These are phyloP conservation scores for Mystacides longicornis DNA, from an alignment of 2,888 invertebrate species.

Conservation along the genomic window DNA sequence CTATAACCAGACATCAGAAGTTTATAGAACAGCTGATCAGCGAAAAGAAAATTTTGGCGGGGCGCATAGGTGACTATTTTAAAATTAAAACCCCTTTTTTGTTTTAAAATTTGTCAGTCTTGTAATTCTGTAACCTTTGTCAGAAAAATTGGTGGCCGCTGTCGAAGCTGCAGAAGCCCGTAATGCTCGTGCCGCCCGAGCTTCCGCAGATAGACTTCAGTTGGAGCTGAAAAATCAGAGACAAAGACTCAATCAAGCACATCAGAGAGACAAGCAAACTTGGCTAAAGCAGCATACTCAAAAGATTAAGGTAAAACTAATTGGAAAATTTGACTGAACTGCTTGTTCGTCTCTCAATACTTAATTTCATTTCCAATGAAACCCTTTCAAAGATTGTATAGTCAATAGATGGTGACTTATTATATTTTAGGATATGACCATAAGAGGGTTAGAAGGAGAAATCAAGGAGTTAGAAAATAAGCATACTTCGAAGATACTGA, in stretches of 20 bases:
- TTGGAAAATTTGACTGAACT: no score
- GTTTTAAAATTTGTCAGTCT: no score
- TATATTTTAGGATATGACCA: slow-evolving; percentile 60
- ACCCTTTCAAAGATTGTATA: no score
- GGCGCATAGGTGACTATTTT: slow-evolving; percentile 46
- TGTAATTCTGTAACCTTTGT: neutral
- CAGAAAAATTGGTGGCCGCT: slow-evolving; percentile 58
- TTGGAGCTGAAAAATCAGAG: slow-evolving; percentile 67
- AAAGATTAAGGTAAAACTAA: slow-evolving; percentile 68
- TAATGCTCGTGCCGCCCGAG: slow-evolving; percentile 57
- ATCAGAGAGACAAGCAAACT: slow-evolving; percentile 47
- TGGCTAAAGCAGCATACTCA: slow-evolving; percentile 81
- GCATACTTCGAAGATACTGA: slow-evolving; percentile 58
- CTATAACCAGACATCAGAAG: slow-evolving; percentile 70
- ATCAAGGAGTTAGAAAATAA: slow-evolving; percentile 69
- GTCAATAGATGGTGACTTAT: no score
- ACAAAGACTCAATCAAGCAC: slow-evolving; percentile 70
- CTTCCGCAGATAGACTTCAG: slow-evolving; percentile 66
- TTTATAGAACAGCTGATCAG: slow-evolving; percentile 76
- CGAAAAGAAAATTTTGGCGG: slow-evolving; percentile 71
- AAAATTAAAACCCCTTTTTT: no score
- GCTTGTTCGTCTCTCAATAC: no score
- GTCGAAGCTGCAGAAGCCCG: slow-evolving; percentile 56
- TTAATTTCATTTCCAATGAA: no score
- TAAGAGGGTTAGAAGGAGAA: slow-evolving; percentile 82